Conservation (phyloP, 2,797 vertebrate genomes). For the Lophius americanus region DNA sequence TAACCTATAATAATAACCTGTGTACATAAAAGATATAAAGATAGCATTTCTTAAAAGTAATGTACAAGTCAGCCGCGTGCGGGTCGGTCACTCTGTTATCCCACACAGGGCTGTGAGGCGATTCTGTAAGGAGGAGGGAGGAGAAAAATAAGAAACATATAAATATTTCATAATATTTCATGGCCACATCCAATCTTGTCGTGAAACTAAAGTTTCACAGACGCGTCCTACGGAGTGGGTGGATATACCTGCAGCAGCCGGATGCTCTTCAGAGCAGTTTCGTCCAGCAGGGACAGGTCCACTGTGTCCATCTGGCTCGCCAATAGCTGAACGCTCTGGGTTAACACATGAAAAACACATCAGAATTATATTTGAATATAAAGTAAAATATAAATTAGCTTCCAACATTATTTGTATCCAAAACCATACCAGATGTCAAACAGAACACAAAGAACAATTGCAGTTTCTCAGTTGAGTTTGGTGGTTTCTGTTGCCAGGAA, state of each 20-base stretch:
- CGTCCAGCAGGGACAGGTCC: slow-evolving; percentile 79
- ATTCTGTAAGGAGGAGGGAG: slow-evolving; percentile 61
- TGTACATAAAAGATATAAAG: slow-evolving; percentile 1
- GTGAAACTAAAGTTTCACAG: not conserved
- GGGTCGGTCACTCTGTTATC: slow-evolving; percentile 51
- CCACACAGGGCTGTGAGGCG: slow-evolving; percentile 77
- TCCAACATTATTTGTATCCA: too few relatives aligned
- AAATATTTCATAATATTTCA: not conserved
- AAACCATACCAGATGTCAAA: too few relatives aligned
- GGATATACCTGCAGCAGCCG: slow-evolving; percentile 74
- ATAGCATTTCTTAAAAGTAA: slow-evolving; percentile 7
- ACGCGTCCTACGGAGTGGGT: not conserved
- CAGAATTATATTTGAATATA: too few relatives aligned
- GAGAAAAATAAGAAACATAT: not conserved
- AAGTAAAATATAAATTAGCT: too few relatives aligned
- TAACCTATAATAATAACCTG: too few relatives aligned
- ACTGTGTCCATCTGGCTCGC: slow-evolving; percentile 83
- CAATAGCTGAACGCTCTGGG: slow-evolving; percentile 82
- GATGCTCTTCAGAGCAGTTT: slow-evolving; percentile 74
- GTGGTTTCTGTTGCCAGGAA: too few relatives aligned
- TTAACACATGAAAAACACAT: slow-evolving; percentile 4
- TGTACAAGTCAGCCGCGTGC: slow-evolving; percentile 15
- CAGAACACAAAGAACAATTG: too few relatives aligned
- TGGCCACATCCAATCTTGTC: not conserved
- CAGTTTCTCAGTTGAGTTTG: too few relatives aligned